A percentile compares a stretch with the other conserved stretches of the same genome.
phyloP scores from a whole-genome alignment of 1,140 invertebrate species.

The Charaxes varanes region DNA sequence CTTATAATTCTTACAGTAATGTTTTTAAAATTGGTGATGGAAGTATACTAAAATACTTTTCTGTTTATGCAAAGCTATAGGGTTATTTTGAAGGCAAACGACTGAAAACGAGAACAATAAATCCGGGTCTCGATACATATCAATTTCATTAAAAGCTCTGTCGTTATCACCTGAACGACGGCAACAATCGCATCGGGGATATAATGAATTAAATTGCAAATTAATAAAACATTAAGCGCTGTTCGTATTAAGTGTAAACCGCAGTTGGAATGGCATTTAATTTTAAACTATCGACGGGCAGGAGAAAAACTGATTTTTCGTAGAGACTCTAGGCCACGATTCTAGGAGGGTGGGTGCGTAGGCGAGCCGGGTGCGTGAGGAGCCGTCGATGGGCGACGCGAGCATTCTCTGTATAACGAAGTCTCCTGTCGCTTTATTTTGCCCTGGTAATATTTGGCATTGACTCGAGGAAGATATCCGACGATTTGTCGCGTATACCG shows the following conservation, averaged over 20 bases:
- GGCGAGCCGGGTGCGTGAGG: conserved; percentile 25
- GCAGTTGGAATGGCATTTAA: conserved; percentile 65
- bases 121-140: conserved; percentile 38
- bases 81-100: background rate
- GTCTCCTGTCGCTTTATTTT: conserved; percentile 33
- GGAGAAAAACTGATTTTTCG: conserved; percentile 64
- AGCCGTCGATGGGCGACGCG: conserved; percentile 16
- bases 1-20: too few relatives aligned
- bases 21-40: too few relatives aligned
- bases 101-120: conserved; percentile 12
- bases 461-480: conserved; percentile 52
- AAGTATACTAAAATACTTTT: too few relatives aligned
- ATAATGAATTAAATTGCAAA: conserved; percentile 65
- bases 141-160: conserved; percentile 64
- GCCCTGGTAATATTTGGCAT: conserved; percentile 69
- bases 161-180: conserved; percentile 52
- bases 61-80: too few relatives aligned
- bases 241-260: conserved; percentile 66
- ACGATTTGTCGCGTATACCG: conserved; percentile 28
- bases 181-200: conserved; percentile 53
- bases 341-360: conserved; percentile 38
- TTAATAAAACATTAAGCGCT: conserved; percentile 62
- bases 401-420: conserved; percentile 31
- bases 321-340: conserved; percentile 32
- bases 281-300: conserved; percentile 62